Evolutionary conservation across 2,797 vertebrate genomes (phyloP).

Genomic region (Spondyliosoma cantharus): DNA sequence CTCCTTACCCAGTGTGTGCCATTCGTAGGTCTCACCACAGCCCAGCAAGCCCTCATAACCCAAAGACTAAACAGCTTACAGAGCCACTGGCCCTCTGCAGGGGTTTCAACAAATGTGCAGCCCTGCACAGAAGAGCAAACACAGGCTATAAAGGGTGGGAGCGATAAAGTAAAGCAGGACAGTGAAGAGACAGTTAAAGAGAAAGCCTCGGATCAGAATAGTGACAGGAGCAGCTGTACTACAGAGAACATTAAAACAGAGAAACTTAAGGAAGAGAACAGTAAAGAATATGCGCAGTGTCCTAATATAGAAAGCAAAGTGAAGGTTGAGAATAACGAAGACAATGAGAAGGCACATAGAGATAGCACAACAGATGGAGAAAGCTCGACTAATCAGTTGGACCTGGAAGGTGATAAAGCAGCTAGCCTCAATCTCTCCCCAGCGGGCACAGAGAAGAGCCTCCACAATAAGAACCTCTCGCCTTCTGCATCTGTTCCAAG

Average conservation of each 20-base stretch:
- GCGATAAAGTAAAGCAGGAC: conserved; percentile 58
- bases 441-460: conserved; percentile 66
- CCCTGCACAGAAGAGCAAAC: conserved; percentile 72
- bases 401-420: conserved; percentile 74
- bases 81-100: conserved; percentile 83
- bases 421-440: conserved; percentile 75
- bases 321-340: conserved; percentile 62
- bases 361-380: conserved; percentile 74
- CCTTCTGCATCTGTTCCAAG: conserved; percentile 79
- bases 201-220: conserved; percentile 50
- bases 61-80: conserved; percentile 86
- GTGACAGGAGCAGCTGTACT: conserved; percentile 42
- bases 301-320: conserved; percentile 65
- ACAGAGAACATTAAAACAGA: conserved; percentile 50
- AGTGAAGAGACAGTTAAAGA: conserved; percentile 34
- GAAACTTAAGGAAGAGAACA: conserved; percentile 48
- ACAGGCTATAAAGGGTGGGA: conserved; percentile 53
- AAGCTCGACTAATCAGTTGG: conserved; percentile 62
- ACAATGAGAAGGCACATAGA: conserved; percentile 62
- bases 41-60: conserved; percentile 87
- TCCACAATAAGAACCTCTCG: conserved; percentile 76
- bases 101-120: conserved; percentile 67
- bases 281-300: conserved; percentile 57
- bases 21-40: conserved; percentile 83
- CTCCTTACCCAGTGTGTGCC: conserved; percentile 86